These are phyloP conservation scores for Chloroceryle amazona DNA, from an alignment of 2,797 vertebrate genomes.

Conservation along the genomic window DNA sequence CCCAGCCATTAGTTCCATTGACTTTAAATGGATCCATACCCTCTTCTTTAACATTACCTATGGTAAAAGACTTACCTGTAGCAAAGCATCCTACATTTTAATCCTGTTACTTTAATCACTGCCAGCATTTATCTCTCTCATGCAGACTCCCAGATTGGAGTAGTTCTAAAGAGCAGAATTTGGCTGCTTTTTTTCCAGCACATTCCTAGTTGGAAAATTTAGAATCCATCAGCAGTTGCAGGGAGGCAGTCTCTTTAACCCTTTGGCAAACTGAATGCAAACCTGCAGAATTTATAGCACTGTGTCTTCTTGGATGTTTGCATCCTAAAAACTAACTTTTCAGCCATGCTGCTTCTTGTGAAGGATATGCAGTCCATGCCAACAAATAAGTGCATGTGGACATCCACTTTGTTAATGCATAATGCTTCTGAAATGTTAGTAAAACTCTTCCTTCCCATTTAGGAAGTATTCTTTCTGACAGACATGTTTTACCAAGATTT, in stretches of 20 bases:
- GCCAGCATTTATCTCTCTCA: slow-evolving; percentile 88
- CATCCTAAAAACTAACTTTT: neutral
- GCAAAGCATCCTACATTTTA: slow-evolving; percentile 69
- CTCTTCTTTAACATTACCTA: slow-evolving; percentile 49
- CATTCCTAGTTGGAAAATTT: slow-evolving; percentile 72
- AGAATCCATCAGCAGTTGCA: slow-evolving; percentile 69
- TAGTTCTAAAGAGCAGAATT: slow-evolving; percentile 86
- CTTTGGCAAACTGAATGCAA: slow-evolving; percentile 52
- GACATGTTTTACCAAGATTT: neutral
- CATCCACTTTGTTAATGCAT: neutral
- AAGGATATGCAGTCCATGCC: neutral
- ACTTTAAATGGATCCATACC: slow-evolving; percentile 43
- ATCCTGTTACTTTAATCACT: slow-evolving; percentile 86
- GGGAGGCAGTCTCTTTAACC: slow-evolving; percentile 77
- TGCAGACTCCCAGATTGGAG: slow-evolving; percentile 85
- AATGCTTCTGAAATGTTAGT: neutral
- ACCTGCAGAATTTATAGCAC: neutral
- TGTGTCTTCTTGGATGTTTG: neutral
- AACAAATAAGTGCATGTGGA: neutral
- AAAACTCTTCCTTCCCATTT: neutral
- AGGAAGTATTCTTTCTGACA: neutral
- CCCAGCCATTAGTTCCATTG: neutral
- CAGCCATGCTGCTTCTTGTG: neutral
- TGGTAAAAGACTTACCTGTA: slow-evolving; percentile 68
- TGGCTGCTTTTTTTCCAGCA: slow-evolving; percentile 77